Evolutionary conservation across 2,113 vertebrate genomes (phyloP), one percentile per base, ranked within the genome.

Genomic region (Heterotis niloticus): DNA sequence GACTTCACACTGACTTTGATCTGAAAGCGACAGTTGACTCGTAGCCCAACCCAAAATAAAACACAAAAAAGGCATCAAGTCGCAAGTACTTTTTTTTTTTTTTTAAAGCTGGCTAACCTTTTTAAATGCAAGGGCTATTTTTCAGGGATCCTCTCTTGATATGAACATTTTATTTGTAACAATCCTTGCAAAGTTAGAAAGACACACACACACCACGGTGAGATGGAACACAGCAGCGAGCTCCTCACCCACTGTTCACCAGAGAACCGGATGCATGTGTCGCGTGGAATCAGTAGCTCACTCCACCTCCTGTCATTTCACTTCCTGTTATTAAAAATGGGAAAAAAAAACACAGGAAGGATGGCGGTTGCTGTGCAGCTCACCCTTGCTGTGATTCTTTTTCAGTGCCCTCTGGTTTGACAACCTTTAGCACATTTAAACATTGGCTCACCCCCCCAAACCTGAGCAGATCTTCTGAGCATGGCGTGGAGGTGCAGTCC

Each of bases 401-500:
- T 24, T 20, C 9, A 14, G 20, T 9, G 24, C 14, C 9, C 28
- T 16, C 60, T 12, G 1, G 2, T 66, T 51, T 29, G 59, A 12
- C 72, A 51, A 81, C 64, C 79, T 75, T 69, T 82, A 75, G 51
- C 79, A 74, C 71, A 73, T 81, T 85, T 54, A 78, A 82, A 83
- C 23, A 77, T 78, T 64, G 70, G 64, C 75, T 78, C 77, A 78
- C 68, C 57, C 20, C 10, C 2, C 59, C 66, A 64, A 62, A n/a
- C n/a, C 79, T 14, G 24, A 28, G 29, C 23, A 24, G 20, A 65
- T 69, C 34, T 14, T 77, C 12, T 23, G 52, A 51, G 57, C 57
- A 75, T 51, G 65, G 52, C 51, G 23, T 64, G 54, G 65, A 3
- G 62, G 52, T 3, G 77, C n/a, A 28, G 13, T 75, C 23, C 1